A percentile compares a stretch with the other conserved stretches of the same genome.
These are phyloP conservation scores for Anagyrus pseudococci DNA, from an alignment of 2,888 invertebrate species.

Conservation along the genomic window DNA sequence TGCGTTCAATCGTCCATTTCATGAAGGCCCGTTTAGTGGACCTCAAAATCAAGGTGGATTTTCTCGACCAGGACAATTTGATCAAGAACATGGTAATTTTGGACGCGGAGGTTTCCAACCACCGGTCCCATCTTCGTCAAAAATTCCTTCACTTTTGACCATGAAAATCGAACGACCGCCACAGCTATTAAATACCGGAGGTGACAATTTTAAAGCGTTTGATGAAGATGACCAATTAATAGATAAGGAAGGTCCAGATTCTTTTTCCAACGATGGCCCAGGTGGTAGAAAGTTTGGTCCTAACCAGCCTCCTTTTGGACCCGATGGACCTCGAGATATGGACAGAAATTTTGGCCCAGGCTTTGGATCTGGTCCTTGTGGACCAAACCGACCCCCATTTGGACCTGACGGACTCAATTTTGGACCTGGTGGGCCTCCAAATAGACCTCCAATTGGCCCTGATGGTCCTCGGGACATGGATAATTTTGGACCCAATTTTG, in stretches of 20 bases:
- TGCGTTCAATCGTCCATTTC: constrained; percentile 2
- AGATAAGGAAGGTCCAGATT: background rate
- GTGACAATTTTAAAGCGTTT: constrained; percentile 10
- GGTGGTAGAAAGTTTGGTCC: background rate
- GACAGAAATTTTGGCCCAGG: constrained; percentile 20
- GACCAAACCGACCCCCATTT: constrained; percentile 36
- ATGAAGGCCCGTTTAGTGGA: constrained; percentile 8
- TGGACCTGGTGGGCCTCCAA: constrained; percentile 34
- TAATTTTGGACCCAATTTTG: constrained; percentile 13
- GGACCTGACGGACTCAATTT: constrained; percentile 17
- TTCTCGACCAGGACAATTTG: background rate
- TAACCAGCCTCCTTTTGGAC: too few species aligned
- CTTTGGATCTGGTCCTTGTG: constrained; percentile 18
- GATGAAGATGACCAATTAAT: constrained; percentile 13
- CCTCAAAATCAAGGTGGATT: background rate
- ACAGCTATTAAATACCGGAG: background rate
- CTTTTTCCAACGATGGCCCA: background rate
- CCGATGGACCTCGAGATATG: too few species aligned
- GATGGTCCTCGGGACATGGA: constrained; percentile 8
- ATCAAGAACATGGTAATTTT: background rate
- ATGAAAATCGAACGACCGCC: constrained; percentile 35
- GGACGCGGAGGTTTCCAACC: constrained; percentile 27
- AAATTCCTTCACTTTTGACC: constrained; percentile 36
- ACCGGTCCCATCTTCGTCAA: constrained; percentile 12
- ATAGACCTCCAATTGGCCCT: constrained; percentile 7